Evolutionary conservation across 2,888 invertebrate species (phyloP).

Genomic region (Eledona agricola): DNA sequence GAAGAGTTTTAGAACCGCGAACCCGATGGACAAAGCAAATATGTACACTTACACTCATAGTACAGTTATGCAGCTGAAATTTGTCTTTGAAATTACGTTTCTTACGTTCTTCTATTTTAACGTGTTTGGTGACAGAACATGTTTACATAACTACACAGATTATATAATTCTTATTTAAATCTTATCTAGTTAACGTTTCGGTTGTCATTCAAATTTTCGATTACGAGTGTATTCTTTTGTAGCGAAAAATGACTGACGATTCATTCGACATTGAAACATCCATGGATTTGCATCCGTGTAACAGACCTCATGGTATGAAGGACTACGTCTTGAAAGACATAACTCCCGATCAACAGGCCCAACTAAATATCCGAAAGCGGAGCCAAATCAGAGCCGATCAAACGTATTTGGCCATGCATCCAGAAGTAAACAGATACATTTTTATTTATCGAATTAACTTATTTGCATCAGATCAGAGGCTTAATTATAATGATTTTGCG

Average conservation of each 20-base stretch:
- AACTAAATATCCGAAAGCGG: slow-evolving; percentile 52
- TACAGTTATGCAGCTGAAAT: slow-evolving; percentile 21
- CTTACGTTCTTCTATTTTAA: too few species aligned
- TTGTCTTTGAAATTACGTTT: too few species aligned
- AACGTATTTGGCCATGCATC: slow-evolving; percentile 54
- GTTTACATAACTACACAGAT: too few species aligned
- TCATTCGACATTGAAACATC: slow-evolving; percentile 42
- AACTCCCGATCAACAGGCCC: slow-evolving; percentile 50
- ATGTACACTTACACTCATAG: slow-evolving; percentile 15
- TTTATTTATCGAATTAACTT: too few species aligned
- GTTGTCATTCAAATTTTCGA: too few species aligned
- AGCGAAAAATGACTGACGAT: slow-evolving; percentile 54
- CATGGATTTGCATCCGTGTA: slow-evolving; percentile 52
- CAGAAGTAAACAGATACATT: too few species aligned
- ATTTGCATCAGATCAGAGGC: slow-evolving; percentile 50
- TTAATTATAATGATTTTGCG: slow-evolving; percentile 48
- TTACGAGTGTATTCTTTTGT: too few species aligned
- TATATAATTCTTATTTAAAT: too few species aligned
- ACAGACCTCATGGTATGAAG: slow-evolving; percentile 53
- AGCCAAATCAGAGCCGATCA: slow-evolving; percentile 52
- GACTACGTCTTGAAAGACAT: slow-evolving; percentile 52
- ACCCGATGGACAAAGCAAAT: slow-evolving; percentile 12
- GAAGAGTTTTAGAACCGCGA: too few species aligned
- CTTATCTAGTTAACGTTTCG: too few species aligned
- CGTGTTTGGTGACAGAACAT: too few species aligned